These are phyloP conservation scores for Sitodiplosis mosellana DNA, from an alignment of 1,140 invertebrate species.

Conservation along the genomic window DNA sequence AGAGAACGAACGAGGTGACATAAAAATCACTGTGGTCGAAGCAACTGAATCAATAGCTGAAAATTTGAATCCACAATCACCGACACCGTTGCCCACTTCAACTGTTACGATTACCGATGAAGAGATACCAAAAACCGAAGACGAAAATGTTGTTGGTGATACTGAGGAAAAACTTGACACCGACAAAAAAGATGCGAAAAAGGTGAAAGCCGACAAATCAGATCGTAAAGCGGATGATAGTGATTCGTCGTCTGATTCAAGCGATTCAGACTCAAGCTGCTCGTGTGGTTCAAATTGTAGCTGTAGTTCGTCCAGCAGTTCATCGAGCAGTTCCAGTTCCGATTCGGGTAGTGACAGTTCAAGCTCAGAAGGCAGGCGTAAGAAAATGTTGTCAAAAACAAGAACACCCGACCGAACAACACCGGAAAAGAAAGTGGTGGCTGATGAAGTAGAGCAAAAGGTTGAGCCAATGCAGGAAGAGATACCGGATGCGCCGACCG, in stretches of 20 bases:
- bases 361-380: conserved; percentile 26
- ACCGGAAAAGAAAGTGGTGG: conserved; percentile 13
- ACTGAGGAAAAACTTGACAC: conserved; percentile 17
- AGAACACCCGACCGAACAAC: conserved; percentile 6
- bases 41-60: conserved; percentile 6
- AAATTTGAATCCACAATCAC: neutral
- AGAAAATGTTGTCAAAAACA: neutral
- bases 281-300: conserved; percentile 53
- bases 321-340: conserved; percentile 42
- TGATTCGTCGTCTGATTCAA: conserved; percentile 42
- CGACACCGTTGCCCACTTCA: neutral
- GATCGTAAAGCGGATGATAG: too few species aligned
- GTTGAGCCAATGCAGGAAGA: neutral
- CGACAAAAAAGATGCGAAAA: conserved; percentile 15
- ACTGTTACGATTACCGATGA: neutral
- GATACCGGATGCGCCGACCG: neutral
- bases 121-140: neutral
- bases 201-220: neutral
- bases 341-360: conserved; percentile 41
- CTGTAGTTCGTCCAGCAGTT: conserved; percentile 44
- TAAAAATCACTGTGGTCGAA: conserved; percentile 4
- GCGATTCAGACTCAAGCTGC: conserved; percentile 54
- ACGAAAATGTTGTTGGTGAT: neutral
- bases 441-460: conserved; percentile 5
- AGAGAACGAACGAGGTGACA: conserved; percentile 2